Conservation (phyloP, 2,888 invertebrate species). For the Criorhina ranunculi region DNA sequence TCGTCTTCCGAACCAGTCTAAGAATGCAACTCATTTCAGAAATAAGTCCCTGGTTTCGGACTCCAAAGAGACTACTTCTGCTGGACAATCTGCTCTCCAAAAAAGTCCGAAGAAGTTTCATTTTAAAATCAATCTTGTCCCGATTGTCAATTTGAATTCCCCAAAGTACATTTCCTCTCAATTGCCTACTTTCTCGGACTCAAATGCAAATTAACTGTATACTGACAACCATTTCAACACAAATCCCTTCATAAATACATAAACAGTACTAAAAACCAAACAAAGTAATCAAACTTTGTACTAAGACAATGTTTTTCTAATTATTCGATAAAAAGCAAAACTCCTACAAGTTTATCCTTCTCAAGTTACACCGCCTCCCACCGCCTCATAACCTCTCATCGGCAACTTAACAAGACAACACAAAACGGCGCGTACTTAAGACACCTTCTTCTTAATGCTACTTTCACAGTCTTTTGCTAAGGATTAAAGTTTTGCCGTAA, state of each 20-base stretch:
- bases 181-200: no score
- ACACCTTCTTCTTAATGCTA: slow-evolving; percentile 50
- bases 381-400: slow-evolving; percentile 7
- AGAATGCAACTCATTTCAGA: no score
- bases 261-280: slow-evolving; percentile 17
- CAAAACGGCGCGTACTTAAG: slow-evolving; percentile 34
- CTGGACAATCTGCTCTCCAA: no score
- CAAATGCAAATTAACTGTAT: no score
- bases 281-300: slow-evolving; percentile 52
- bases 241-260: background rate
- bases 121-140: no score
- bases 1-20: no score
- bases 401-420: slow-evolving; percentile 14
- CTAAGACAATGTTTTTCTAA: slow-evolving; percentile 55
- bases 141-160: no score
- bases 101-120: no score
- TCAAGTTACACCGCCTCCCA: background rate
- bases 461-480: slow-evolving; percentile 40
- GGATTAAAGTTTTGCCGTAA: slow-evolving; percentile 62
- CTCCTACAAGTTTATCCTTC: background rate
- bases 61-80: no score
- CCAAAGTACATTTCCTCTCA: no score
- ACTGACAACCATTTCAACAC: no score
- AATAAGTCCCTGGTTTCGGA: no score
- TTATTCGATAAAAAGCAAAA: slow-evolving; percentile 46